Base-by-base conservation (phyloP, 2,797 vertebrate genomes). In the Zalophus californianus region DNA sequence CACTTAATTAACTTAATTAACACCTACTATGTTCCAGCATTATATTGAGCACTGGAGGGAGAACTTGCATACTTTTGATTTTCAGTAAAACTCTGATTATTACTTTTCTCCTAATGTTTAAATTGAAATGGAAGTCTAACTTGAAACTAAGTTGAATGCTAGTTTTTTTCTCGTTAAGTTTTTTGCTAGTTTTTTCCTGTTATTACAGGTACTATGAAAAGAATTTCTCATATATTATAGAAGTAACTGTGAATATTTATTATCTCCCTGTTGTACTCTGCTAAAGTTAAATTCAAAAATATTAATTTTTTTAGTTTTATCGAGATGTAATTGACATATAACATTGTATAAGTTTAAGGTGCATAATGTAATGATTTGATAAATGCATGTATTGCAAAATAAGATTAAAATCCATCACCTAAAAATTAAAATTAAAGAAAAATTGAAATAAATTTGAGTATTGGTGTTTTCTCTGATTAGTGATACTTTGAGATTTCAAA, bases 401-500 rank as follows among this genome's bases (percentile, higher is more conserved):
- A 35, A 90, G 10, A n/a, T 86, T 54, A 90, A 90, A 54, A 79
- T 54, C n/a, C 12, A 18, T 41, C 60, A 68, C 25, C 5, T 2
- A 79, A 79, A 90, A 66, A 41, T 5, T 50, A 13, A 88, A 94
- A 60, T 52, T 86, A 87, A 70, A 80, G 27, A 80, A 60, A 56
- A 84, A 29, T 38, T 70, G 52, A 86, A 86, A 35, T 23, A 77
- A 29, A 18, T 77, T 86, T 75, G 52, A 32, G 1, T 29, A 62
- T 92, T 41, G 38, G 6, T 58, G 10, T 6, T 70, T 62, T 96
- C 14, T 78, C 41, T 75, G 16, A 66, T 70, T n/a, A 79, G 1
- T 91, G 64, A 84, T 93, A 14, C 60, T 95, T 29, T 89, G 86
- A 79, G 38, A 89, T 86, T 94, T 95, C 58, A 91, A 32, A 89